Percentiles rank a stretch among this genome's conserved stretches.
Evolutionary conservation across 2,113 vertebrate genomes (phyloP).

Genomic region (Echinops telfairi): DNA sequence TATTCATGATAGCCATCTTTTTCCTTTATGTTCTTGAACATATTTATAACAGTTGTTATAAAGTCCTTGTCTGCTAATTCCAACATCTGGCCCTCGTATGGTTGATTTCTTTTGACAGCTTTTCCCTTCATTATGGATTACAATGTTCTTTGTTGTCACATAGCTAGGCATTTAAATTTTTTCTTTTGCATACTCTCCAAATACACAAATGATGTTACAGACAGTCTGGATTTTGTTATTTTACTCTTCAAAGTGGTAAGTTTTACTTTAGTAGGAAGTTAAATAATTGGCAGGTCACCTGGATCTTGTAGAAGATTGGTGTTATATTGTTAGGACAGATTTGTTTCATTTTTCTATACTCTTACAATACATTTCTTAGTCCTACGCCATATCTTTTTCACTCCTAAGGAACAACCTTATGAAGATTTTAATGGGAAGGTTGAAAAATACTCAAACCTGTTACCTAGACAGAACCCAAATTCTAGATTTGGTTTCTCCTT

Average conservation of each 20-base stretch:
- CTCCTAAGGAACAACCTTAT: neutral
- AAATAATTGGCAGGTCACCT: conserved; percentile 47
- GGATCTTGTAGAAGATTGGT: neutral
- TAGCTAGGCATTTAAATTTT: neutral
- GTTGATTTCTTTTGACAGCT: conserved; percentile 25
- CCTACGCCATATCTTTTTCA: conserved; percentile 1
- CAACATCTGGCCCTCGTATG: neutral
- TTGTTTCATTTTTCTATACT: conserved; percentile 39
- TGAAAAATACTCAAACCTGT: neutral
- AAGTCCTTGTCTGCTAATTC: conserved; percentile 14
- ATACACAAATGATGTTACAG: conserved; percentile 10
- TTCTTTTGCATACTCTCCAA: conserved; percentile 29
- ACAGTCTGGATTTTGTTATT: neutral
- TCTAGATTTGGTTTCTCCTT: conserved; percentile 2
- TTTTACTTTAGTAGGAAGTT: conserved; percentile 40
- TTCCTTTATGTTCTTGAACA: conserved; percentile 33
- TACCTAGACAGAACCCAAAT: neutral
- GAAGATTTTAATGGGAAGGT: neutral
- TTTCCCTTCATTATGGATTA: conserved; percentile 36
- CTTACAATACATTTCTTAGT: conserved; percentile 41
- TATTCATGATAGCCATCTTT: conserved; percentile 16
- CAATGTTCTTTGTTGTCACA: conserved; percentile 47
- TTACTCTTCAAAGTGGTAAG: conserved; percentile 35
- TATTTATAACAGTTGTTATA: conserved; percentile 21
- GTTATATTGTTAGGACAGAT: conserved; percentile 24